Evolutionary conservation across 2,113 vertebrate genomes (phyloP).

Genomic region (Aphyosemion australe): DNA sequence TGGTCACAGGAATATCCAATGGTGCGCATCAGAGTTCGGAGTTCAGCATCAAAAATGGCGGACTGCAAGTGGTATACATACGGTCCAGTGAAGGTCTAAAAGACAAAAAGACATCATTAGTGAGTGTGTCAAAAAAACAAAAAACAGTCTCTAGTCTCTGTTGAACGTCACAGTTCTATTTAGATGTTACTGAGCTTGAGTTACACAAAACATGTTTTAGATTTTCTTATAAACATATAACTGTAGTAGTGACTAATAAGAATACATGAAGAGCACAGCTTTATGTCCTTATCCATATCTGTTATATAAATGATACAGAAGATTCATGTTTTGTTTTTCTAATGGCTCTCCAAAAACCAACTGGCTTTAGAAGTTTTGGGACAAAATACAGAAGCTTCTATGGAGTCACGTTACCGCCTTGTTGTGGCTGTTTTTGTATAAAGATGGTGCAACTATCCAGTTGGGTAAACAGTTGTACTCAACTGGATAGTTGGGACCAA

Average conservation of each 20-base stretch:
- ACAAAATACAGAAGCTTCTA: background rate
- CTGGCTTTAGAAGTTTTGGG: background rate
- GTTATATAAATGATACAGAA: background rate
- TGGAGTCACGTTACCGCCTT: background rate
- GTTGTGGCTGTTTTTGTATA: too few species aligned
- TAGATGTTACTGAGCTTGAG: too few species aligned
- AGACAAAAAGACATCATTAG: conserved; percentile 26
- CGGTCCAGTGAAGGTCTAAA: conserved; percentile 95
- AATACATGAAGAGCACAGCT: background rate
- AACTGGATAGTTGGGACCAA: too few species aligned
- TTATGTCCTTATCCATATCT: background rate
- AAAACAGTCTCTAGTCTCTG: too few species aligned
- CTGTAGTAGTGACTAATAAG: too few species aligned
- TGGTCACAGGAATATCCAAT: conserved; percentile 89
- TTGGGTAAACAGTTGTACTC: too few species aligned
- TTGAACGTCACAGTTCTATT: background rate
- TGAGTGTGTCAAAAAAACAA: too few species aligned
- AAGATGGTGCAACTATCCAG: too few species aligned
- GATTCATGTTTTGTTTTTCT: background rate
- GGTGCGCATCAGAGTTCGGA: conserved; percentile 86
- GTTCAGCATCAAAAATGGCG: conserved; percentile 86
- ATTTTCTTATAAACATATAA: too few species aligned
- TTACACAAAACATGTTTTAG: too few species aligned
- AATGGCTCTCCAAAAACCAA: background rate
- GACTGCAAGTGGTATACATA: conserved; percentile 97